Evolutionary conservation across 2,888 invertebrate species (phyloP).

Genomic region (Apeira syringaria): DNA sequence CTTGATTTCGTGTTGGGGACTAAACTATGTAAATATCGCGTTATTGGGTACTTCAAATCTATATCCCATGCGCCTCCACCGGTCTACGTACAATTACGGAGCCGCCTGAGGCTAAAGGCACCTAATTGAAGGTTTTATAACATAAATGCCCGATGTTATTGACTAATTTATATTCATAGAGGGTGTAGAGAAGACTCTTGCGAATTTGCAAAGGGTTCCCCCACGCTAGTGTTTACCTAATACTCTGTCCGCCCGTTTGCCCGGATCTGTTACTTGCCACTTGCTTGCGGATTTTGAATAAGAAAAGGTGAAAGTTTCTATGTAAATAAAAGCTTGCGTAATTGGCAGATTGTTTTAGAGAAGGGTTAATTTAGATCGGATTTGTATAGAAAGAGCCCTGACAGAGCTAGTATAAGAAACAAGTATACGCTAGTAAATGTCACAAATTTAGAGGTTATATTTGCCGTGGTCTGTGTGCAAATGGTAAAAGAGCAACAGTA

Average conservation of each 20-base stretch:
- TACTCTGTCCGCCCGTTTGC: constrained; percentile 33
- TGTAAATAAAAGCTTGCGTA: background rate
- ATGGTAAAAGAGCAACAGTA: too few species aligned
- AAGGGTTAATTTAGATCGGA: background rate
- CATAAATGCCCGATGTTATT: constrained; percentile 38
- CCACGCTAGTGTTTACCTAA: constrained; percentile 39
- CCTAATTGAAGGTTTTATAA: constrained; percentile 39
- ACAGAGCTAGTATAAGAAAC: too few species aligned
- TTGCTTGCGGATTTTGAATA: constrained; percentile 17
- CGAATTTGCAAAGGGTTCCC: constrained; percentile 35
- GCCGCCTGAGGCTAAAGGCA: constrained; percentile 26
- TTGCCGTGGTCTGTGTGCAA: too few species aligned
- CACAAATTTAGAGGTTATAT: too few species aligned
- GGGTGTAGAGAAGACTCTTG: constrained; percentile 37
- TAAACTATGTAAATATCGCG: constrained; percentile 23
- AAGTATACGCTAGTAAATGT: too few species aligned
- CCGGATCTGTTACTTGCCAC: constrained; percentile 18
- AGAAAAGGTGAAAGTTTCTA: background rate
- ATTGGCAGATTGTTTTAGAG: constrained; percentile 2
- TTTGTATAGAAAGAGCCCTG: too few species aligned
- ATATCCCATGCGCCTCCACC: constrained; percentile 9
- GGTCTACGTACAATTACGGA: constrained; percentile 29
- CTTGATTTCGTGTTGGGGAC: constrained; percentile 13
- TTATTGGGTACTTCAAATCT: constrained; percentile 19
- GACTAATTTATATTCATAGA: constrained; percentile 47